Evolutionary conservation across 2,113 vertebrate species (phyloP).

Genomic region (Hippocampus barbouri): DNA sequence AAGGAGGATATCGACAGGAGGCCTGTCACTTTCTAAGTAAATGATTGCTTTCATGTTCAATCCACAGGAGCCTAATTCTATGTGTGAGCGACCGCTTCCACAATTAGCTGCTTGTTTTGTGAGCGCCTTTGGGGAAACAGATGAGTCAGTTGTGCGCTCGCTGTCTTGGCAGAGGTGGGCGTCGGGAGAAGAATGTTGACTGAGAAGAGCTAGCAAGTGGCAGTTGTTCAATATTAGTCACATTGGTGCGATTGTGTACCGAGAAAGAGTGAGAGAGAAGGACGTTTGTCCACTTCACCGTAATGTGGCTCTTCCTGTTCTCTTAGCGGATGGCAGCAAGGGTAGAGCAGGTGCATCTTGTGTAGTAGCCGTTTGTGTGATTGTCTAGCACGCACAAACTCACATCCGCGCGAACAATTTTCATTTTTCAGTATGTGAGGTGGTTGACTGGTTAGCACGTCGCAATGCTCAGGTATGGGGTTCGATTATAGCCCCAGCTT

Average conservation of each 20-base stretch:
- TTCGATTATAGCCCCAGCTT: too few relatives aligned
- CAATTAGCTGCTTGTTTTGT: constrained; percentile 43
- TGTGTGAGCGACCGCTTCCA: constrained; percentile 3
- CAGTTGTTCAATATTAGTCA: constrained; percentile 51
- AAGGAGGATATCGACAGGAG: constrained; percentile 20
- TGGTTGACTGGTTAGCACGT: too few relatives aligned
- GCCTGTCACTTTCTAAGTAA: constrained; percentile 23
- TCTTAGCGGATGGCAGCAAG: constrained; percentile 25
- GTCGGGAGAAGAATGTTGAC: constrained; percentile 55
- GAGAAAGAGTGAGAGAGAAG: constrained; percentile 11
- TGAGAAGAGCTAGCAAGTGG: constrained; percentile 29
- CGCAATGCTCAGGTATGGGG: too few relatives aligned
- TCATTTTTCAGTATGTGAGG: too few relatives aligned
- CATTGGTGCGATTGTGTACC: constrained; percentile 51
- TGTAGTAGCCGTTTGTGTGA: constrained; percentile 19
- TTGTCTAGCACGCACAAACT: not conserved
- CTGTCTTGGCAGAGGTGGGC: constrained; percentile 49
- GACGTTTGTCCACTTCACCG: constrained; percentile 24
- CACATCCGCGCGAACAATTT: not conserved
- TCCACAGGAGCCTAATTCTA: constrained; percentile 7
- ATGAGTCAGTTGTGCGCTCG: constrained; percentile 48
- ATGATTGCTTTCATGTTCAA: constrained; percentile 12
- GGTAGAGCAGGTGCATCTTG: constrained; percentile 51
- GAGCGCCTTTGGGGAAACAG: constrained; percentile 40
- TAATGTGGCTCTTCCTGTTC: constrained; percentile 35